Base-by-base conservation (phyloP, 2,797 vertebrate species). In the Orientallactaga sibirica region DNA sequence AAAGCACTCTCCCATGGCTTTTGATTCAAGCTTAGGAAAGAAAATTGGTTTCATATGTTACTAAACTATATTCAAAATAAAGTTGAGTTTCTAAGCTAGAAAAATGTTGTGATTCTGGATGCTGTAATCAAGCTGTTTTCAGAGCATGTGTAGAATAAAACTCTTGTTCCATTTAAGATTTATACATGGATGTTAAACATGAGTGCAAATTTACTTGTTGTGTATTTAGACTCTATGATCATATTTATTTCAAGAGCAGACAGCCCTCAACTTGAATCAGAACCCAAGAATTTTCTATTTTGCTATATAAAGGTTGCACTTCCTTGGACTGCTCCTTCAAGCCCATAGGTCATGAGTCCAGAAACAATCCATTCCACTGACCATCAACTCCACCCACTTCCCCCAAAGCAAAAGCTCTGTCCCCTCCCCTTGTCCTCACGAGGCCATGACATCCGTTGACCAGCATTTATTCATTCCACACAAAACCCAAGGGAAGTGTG, bases 401-500 rank as follows among this genome's bases (percentile, higher is more conserved):
- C 79, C 52, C 43, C 22, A 20, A 79, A 66, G 79, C 78, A 33
- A 73, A 92, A 29, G 24, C 58, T 16, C n/a, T 0, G 1, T 22
- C 83, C 92, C 55, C 43, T 88, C 27, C 16, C 33, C 58, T 82
- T 70, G 48, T 86, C 70, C 76, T 75, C 77, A n/a, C 16, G 33
- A 85, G 80, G 83, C 66, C 37, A 0, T 25, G 74, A 94, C 58
- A 88, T 91, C 94, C 95, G 96, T 82, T 67, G 68, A 77, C 43
- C 92, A 91, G 68, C n/a, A 52, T 62, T 73, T 67, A 78, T n/a
- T 92, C 85, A 91, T 62, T 90, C 52, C 84, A 90, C 86, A 93
- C 77, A 94, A 76, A 93, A 87, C 93, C 95, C 86, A 43, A 66
- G 88, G 95, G 95, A 95, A 94, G 82, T 91, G 88, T 43, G n/a